Conservation (phyloP, 2,888 invertebrate genomes). For the Amiota communis region DNA sequence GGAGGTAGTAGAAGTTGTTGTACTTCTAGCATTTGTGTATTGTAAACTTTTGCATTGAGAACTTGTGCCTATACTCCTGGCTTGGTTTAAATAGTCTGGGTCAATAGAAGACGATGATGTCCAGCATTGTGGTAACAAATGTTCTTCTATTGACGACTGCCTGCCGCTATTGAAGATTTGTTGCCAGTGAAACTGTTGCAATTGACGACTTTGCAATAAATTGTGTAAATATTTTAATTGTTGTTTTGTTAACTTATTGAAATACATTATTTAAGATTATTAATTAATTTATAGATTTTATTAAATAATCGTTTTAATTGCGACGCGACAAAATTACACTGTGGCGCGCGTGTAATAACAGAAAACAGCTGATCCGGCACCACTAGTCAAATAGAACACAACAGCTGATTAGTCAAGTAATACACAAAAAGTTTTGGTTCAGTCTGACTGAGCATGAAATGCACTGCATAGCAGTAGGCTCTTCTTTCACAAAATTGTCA, state of each 20-base stretch:
- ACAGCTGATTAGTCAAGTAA: too few species aligned
- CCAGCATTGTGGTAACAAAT: not conserved
- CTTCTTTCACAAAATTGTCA: too few species aligned
- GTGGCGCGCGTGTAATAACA: not conserved
- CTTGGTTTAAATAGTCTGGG: not conserved
- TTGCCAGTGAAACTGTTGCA: slow-evolving; percentile 19
- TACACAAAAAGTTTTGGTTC: too few species aligned
- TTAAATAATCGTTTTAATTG: slow-evolving; percentile 54
- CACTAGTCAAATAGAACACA: too few species aligned
- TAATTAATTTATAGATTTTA: slow-evolving; percentile 48
- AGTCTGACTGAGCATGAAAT: too few species aligned
- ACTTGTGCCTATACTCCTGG: not conserved
- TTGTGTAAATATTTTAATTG: slow-evolving; percentile 48
- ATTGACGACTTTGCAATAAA: slow-evolving; percentile 43
- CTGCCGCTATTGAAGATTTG: too few species aligned
- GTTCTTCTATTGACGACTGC: slow-evolving; percentile 22
- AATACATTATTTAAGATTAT: slow-evolving; percentile 47
- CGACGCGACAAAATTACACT: slow-evolving; percentile 34
- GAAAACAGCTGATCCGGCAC: slow-evolving; percentile 42
- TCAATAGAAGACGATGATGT: not conserved
- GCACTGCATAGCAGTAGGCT: too few species aligned
- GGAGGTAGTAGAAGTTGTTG: not conserved
- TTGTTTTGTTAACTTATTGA: slow-evolving; percentile 45
- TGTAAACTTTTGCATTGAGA: slow-evolving; percentile 6
- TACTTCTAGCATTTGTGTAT: not conserved